Evolutionary conservation across 2,888 invertebrate genomes (phyloP), one percentile per base, ranked within the genome.

Genomic region (Agrilus cyanescens): DNA sequence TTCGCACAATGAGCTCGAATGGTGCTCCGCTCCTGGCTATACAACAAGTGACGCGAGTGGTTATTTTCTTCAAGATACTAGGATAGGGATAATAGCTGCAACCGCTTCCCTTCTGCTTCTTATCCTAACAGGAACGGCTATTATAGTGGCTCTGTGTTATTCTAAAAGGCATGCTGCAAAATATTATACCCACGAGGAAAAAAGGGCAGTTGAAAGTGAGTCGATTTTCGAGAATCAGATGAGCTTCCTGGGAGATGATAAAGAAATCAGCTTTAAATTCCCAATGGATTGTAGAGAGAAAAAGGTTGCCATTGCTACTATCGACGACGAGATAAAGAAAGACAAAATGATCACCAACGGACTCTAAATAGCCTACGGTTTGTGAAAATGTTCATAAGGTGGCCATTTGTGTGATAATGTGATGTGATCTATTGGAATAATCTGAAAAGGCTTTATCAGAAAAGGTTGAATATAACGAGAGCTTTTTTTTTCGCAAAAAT

Each of bases 111-210:
- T 75, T 12, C 70, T 75, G 1, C 70, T 75, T 12, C 56, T 74
- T 25, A 58, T 73, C 30, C 56, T 74, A n/a, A 66, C 70, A 0
- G 61, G 63, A 3, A 44, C 63, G 3, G 63, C 67, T 2, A 62
- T 72, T 8, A 57, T 72, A 12, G 65, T 71, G 1, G 75, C 75
- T 1, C 61, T 82, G 37, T 74, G 76, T 51, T 83, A 82, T 57
- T 77, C 82, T 46, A 73, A 79, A 38, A 77, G 82, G 40, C 80
- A 82, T 51, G 79, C 83, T 0, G 85, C 84, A 2, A 80, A 78
- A 46, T 87, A 87, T 65, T 86, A 86, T 61, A 87, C 86, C 8
- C 78, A 85, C 58, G 86, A 86, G 63, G 85, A 83, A 59, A 79
- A 80, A 49, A 48, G 66, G 34, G 55, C 59, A 4, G 57, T 57